phyloP scores from a whole-genome alignment of 1,140 invertebrate species.

The Nymphalis io region DNA sequence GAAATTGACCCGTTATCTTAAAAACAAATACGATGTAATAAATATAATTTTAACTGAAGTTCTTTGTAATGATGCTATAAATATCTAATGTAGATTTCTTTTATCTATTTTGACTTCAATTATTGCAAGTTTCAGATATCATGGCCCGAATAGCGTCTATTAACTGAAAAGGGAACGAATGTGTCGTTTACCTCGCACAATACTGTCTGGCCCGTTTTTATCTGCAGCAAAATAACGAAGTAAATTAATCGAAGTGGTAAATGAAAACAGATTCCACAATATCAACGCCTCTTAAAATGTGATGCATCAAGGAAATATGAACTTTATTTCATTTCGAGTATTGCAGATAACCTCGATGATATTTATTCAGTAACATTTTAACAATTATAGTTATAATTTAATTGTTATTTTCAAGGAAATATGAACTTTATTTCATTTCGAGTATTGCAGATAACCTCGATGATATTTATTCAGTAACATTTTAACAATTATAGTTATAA shows the following conservation, averaged over 20 bases:
- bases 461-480: no score
- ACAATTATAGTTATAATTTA: no score
- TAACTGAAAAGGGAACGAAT: slow-evolving; percentile 24
- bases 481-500: no score
- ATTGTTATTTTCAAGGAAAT: not conserved
- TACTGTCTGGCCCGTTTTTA: slow-evolving; percentile 18
- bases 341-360: not conserved
- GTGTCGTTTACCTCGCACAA: slow-evolving; percentile 25
- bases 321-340: not conserved
- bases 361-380: no score
- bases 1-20: no score
- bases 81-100: no score
- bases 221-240: slow-evolving; percentile 21
- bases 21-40: no score
- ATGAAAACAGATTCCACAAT: slow-evolving; percentile 9
- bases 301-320: not conserved
- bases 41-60: no score
- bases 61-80: no score
- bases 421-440: not conserved
- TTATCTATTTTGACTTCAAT: slow-evolving; percentile 53
- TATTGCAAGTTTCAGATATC: slow-evolving; percentile 46
- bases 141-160: slow-evolving; percentile 28
- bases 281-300: slow-evolving; percentile 3
- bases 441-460: not conserved
- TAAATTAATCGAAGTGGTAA: slow-evolving; percentile 13